A percentile compares a stretch with the other conserved stretches of the same genome.
These are phyloP conservation scores for Belgica antarctica DNA, from an alignment of 2,888 invertebrate species.

Conservation along the genomic window DNA sequence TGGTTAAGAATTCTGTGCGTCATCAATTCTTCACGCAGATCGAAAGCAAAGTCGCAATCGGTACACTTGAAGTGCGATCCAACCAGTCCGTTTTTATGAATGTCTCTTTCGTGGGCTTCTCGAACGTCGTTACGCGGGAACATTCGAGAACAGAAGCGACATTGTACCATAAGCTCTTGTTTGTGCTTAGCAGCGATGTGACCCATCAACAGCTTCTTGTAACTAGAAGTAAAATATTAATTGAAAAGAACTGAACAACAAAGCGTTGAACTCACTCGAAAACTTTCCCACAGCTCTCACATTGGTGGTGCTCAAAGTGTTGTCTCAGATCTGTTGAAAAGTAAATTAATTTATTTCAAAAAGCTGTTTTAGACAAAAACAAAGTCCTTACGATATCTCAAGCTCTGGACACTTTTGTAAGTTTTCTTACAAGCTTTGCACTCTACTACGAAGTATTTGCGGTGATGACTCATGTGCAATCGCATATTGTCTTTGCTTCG, in stretches of 20 bases:
- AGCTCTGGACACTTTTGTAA: conserved; percentile 34
- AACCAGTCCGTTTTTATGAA: conserved; percentile 17
- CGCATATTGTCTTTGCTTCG: conserved; percentile 40
- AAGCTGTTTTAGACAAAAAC: conserved; percentile 17
- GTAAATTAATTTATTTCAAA: neutral
- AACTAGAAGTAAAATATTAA: too few species aligned
- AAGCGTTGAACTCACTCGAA: too few species aligned
- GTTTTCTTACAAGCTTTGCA: conserved; percentile 23
- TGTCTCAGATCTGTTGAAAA: neutral
- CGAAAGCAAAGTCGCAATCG: conserved; percentile 28
- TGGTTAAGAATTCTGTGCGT: conserved; percentile 31
- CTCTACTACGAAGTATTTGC: conserved; percentile 29
- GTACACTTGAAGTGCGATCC: conserved; percentile 26
- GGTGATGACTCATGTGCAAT: conserved; percentile 39
- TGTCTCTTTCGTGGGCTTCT: conserved; percentile 35
- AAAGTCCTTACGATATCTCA: too few species aligned
- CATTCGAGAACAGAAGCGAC: conserved; percentile 25
- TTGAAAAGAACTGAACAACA: too few species aligned
- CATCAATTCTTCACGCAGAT: conserved; percentile 25
- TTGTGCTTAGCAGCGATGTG: conserved; percentile 34
- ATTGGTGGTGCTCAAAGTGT: conserved; percentile 36
- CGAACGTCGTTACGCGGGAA: conserved; percentile 33
- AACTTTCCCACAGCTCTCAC: conserved; percentile 20
- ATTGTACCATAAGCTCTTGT: conserved; percentile 25
- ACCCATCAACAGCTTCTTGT: conserved; percentile 30